Conservation (phyloP, 1,140 invertebrate species). For the Microplitis demolitor region DNA sequence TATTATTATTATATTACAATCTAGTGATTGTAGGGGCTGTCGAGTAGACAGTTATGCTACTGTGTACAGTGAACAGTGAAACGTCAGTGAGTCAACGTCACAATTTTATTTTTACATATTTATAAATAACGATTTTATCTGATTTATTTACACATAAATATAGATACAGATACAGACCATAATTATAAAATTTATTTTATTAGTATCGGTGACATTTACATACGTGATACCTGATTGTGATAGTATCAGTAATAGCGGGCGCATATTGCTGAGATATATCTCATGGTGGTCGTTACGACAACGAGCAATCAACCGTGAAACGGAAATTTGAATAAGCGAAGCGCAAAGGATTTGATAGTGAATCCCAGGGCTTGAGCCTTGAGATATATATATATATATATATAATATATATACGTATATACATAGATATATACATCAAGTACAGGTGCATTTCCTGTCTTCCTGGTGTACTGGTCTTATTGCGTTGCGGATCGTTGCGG, state of each 20-base stretch:
- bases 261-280: not conserved
- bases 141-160: too few relatives aligned
- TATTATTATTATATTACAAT: not conserved
- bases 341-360: conserved; percentile 20
- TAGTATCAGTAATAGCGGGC: not conserved
- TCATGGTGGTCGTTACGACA: not conserved
- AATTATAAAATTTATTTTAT: too few relatives aligned
- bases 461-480: conserved; percentile 12
- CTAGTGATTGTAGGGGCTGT: not conserved
- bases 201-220: too few relatives aligned
- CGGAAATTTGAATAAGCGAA: conserved; percentile 29
- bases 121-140: too few relatives aligned
- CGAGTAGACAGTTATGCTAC: not conserved
- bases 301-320: conserved; percentile 26
- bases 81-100: conserved; percentile 8
- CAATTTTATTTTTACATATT: too few relatives aligned
- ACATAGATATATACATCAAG: too few relatives aligned
- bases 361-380: conserved; percentile 13
- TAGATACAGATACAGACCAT: too few relatives aligned
- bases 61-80: conserved; percentile 4
- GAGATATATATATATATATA: not conserved
- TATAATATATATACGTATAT: too few relatives aligned
- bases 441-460: too few relatives aligned
- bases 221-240: too few relatives aligned
- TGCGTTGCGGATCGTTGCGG: conserved; percentile 23